Evolutionary conservation across 2,797 vertebrate genomes (phyloP).

Genomic region (Gallinago solitaria): DNA sequence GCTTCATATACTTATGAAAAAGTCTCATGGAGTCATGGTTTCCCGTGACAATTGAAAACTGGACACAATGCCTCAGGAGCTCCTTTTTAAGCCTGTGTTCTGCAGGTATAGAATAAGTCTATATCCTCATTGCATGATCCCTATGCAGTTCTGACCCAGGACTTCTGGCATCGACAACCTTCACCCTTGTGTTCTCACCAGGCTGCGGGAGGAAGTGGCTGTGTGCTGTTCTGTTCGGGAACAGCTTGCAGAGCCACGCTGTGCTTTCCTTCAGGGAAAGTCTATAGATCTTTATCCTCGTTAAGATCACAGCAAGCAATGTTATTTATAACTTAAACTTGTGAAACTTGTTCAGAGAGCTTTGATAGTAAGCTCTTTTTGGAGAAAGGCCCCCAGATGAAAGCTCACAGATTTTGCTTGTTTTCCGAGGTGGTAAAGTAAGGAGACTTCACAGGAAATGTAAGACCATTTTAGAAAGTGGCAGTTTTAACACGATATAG

Average conservation of each 20-base stretch:
- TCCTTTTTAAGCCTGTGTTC: background rate
- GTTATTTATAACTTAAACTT: constrained; percentile 24
- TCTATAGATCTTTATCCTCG: background rate
- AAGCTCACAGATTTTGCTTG: background rate
- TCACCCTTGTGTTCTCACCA: background rate
- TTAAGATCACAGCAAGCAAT: background rate
- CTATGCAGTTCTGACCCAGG: background rate
- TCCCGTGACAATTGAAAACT: background rate
- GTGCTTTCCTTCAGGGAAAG: background rate
- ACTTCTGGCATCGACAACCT: background rate
- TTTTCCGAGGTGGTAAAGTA: background rate
- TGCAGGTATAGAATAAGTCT: background rate
- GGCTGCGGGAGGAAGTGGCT: background rate
- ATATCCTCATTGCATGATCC: background rate
- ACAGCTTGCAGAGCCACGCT: background rate
- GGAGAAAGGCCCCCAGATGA: background rate
- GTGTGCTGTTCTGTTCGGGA: background rate
- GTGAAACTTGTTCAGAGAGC: background rate
- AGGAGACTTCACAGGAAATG: background rate
- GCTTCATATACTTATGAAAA: background rate
- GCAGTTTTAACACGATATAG: background rate
- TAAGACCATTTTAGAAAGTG: background rate
- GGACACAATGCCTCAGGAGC: background rate
- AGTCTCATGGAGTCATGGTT: background rate
- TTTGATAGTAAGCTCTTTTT: background rate